phyloP scores from a whole-genome alignment of 2,888 invertebrate genomes.

The Trachelus troglodyta region DNA sequence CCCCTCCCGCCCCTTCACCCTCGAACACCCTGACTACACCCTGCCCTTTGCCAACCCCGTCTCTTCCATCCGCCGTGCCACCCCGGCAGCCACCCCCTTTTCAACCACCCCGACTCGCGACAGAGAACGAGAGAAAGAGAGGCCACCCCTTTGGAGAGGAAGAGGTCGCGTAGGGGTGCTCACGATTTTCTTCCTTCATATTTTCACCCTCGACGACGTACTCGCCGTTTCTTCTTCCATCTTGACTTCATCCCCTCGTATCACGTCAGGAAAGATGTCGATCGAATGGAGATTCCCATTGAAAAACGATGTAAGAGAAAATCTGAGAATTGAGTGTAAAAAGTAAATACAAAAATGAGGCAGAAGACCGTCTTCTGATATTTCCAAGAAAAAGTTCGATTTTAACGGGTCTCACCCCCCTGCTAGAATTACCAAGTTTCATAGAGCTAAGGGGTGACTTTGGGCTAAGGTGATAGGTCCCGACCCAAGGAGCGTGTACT shows the following conservation, averaged over 20 bases:
- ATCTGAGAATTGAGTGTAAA: neutral
- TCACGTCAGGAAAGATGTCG: neutral
- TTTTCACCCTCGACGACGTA: conserved; percentile 19
- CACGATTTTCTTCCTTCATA: conserved; percentile 47
- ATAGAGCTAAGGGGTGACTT: neutral
- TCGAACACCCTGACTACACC: conserved; percentile 28
- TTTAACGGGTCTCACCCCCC: neutral
- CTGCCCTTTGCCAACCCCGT: conserved; percentile 42
- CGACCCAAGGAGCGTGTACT: conserved; percentile 34
- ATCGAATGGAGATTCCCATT: conserved; percentile 7
- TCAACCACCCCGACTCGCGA: conserved; percentile 41
- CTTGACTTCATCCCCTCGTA: neutral
- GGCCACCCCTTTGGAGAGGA: conserved; percentile 32
- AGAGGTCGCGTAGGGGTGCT: conserved; percentile 39
- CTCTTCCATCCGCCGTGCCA: neutral
- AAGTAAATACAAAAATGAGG: conserved; percentile 10
- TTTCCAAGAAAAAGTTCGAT: neutral
- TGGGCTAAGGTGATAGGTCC: neutral
- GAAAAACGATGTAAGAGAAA: conserved; percentile 25
- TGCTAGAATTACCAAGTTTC: neutral
- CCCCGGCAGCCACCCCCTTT: conserved; percentile 34
- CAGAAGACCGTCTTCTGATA: neutral
- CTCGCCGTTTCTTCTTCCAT: neutral
- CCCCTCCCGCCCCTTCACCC: conserved; percentile 42
- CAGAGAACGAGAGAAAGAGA: conserved; percentile 49